A percentile compares a stretch with the other conserved stretches of the same genome.
Conservation (phyloP, 2,113 vertebrate species). For the Carollia perspicillata region DNA sequence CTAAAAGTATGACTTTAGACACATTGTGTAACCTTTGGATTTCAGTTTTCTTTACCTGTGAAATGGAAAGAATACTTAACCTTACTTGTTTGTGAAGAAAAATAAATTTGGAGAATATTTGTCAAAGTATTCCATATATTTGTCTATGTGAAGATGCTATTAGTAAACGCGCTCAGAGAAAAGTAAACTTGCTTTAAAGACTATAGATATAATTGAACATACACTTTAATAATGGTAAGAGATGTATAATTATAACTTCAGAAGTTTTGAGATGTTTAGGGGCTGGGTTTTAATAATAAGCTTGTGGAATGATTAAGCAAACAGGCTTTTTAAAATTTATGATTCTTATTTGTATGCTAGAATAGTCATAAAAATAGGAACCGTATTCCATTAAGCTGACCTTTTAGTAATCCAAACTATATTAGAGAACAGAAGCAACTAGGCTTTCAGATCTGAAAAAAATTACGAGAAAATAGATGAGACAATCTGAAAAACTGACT, state of each 20-base stretch:
- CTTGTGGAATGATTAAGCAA: neutral
- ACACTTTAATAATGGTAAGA: neutral
- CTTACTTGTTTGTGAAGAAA: constrained; percentile 18
- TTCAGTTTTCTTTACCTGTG: neutral
- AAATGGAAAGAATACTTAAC: neutral
- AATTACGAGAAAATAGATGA: neutral
- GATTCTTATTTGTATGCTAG: constrained; percentile 3
- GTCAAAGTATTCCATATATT: neutral
- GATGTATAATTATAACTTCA: neutral
- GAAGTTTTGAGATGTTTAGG: constrained; percentile 24
- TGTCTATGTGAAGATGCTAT: neutral
- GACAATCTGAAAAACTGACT: neutral
- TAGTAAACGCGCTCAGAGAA: neutral
- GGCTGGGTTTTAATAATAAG: neutral
- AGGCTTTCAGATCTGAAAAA: neutral
- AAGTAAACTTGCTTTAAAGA: neutral
- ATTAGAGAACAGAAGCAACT: neutral
- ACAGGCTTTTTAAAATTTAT: neutral
- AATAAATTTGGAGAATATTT: neutral
- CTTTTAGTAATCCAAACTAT: neutral
- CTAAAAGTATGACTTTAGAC: neutral
- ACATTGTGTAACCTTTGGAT: neutral
- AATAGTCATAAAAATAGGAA: constrained; percentile 20
- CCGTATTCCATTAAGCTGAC: neutral
- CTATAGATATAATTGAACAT: neutral